Conservation (phyloP, 2,797 vertebrate species). For the Dermochelys coriacea region DNA sequence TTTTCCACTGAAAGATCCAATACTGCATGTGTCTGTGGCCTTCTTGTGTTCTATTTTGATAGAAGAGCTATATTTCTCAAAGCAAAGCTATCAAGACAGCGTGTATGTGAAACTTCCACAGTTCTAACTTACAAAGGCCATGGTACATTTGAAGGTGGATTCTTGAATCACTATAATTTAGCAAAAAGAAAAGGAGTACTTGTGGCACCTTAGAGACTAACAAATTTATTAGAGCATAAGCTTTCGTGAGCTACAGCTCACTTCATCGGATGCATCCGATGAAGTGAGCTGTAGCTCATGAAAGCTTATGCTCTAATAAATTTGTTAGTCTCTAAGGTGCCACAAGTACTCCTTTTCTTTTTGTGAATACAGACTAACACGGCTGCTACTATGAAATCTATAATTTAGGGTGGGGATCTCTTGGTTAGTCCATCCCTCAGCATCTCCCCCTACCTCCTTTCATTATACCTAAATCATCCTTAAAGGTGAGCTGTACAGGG, state of each 20-base stretch:
- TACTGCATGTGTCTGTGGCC: neutral
- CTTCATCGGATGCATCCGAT: too few relatives aligned
- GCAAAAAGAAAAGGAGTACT: too few relatives aligned
- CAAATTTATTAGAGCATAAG: too few relatives aligned
- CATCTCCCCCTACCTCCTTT: neutral
- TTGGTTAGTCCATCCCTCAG: neutral
- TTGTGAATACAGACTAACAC: too few relatives aligned
- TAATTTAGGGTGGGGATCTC: neutral
- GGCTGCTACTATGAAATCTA: too few relatives aligned
- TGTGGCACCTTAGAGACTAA: too few relatives aligned
- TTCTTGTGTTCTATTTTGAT: neutral
- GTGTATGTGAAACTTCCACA: neutral
- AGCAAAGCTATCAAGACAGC: neutral
- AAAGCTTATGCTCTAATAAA: too few relatives aligned
- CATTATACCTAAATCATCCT: neutral
- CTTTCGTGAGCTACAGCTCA: too few relatives aligned
- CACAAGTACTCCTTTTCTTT: too few relatives aligned
- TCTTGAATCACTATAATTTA: neutral
- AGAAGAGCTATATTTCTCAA: neutral
- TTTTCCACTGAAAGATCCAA: neutral
- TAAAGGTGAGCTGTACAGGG: neutral
- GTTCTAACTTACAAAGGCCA: neutral
- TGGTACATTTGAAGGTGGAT: neutral
- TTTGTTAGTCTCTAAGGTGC: too few relatives aligned
- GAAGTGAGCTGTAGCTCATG: too few relatives aligned